Conservation (phyloP, 2,113 vertebrate genomes). For the Sebastes fasciatus region DNA sequence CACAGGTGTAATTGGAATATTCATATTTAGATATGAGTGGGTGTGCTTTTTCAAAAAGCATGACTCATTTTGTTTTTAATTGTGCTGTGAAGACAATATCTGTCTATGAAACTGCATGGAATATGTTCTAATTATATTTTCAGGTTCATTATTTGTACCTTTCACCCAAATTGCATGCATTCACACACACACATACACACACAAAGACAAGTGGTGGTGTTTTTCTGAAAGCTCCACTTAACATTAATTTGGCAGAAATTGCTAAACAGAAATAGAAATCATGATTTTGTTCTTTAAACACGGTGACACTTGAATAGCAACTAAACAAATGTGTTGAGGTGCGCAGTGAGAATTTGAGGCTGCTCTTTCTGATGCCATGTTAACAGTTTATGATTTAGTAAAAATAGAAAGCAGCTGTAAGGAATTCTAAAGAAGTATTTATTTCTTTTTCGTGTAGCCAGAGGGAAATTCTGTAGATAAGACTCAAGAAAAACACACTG, state of each 20-base stretch:
- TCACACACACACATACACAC: background rate
- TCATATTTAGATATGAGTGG: constrained; percentile 51
- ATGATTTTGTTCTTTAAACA: constrained; percentile 29
- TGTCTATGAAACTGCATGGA: constrained; percentile 30
- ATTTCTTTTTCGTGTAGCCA: constrained; percentile 40
- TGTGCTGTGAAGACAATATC: constrained; percentile 57
- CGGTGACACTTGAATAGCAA: constrained; percentile 41
- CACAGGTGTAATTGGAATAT: constrained; percentile 48
- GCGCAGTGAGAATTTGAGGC: constrained; percentile 27
- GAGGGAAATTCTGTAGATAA: constrained; percentile 47
- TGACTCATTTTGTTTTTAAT: constrained; percentile 60
- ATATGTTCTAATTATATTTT: constrained; percentile 55
- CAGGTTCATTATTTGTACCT: constrained; percentile 47
- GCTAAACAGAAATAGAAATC: constrained; percentile 46
- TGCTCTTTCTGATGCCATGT: constrained; percentile 27
- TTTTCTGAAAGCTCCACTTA: constrained; percentile 45
- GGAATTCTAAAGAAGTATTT: constrained; percentile 55
- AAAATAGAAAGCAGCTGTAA: constrained; percentile 58
- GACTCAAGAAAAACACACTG: constrained; percentile 22
- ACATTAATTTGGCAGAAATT: constrained; percentile 44
- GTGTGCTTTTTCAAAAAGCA: constrained; percentile 44
- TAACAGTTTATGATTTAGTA: constrained; percentile 39
- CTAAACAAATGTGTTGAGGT: constrained; percentile 33
- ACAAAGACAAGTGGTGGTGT: constrained; percentile 6
- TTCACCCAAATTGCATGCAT: background rate